Conservation (phyloP, 2,888 invertebrate genomes). For the Leptinotarsa rubiginosa region DNA sequence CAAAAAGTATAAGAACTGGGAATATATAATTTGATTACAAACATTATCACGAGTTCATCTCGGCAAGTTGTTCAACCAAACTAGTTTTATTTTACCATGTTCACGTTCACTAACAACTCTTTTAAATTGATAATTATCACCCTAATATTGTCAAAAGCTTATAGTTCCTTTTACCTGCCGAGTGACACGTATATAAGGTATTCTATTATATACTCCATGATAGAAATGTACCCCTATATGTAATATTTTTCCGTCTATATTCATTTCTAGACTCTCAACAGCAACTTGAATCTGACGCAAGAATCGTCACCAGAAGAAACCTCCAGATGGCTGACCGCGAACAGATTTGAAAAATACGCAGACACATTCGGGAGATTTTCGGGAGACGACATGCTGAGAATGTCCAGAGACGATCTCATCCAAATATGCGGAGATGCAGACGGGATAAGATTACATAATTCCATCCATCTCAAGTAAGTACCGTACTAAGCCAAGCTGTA, state of each 20-base stretch:
- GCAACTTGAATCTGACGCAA: constrained; percentile 67
- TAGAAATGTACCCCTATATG: neutral
- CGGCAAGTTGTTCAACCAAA: no score
- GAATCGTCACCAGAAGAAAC: constrained; percentile 80
- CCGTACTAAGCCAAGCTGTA: neutral
- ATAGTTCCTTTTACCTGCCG: no score
- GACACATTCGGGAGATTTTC: constrained; percentile 87
- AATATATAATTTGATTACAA: no score
- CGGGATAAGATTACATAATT: constrained; percentile 93
- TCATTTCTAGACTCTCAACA: constrained; percentile 16
- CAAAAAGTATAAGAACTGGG: no score
- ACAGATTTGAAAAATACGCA: constrained; percentile 82
- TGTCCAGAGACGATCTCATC: constrained; percentile 91
- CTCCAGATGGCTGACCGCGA: constrained; percentile 81
- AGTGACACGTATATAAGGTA: no score
- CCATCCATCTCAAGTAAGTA: constrained; percentile 85
- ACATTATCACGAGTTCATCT: no score
- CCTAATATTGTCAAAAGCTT: no score
- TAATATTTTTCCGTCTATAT: constrained; percentile 1
- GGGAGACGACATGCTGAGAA: constrained; percentile 88
- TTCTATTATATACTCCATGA: neutral
- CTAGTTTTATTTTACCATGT: no score
- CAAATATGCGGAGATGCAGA: constrained; percentile 95
- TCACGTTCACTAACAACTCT: no score
- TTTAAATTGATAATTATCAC: no score